Evolutionary conservation across 2,888 invertebrate species (phyloP), one percentile per base, ranked within the genome.

Genomic region (Ellobium chinense): DNA sequence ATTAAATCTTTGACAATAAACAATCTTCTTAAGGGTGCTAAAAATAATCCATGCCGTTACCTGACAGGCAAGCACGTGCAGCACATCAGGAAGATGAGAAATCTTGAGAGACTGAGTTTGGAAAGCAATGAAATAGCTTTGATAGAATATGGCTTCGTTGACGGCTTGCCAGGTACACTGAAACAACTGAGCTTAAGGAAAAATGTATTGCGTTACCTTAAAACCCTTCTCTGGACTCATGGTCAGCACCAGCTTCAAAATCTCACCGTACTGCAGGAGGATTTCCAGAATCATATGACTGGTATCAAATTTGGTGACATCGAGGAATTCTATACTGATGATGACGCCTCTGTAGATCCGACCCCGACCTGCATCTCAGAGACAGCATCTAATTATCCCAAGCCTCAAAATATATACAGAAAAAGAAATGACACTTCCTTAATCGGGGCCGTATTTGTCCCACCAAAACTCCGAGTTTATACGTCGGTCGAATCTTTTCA

Each of bases 91-190:
- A 31, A 73, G 9, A 73, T 73, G 73, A 7, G 4, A 21, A 36
- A 37, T 31, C 34, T 73, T 5, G 2, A 60, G 31, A 27, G 37
- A 21, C 36, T 76, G 4, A 56, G 58, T n/a, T 36, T 76, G 56
- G 76, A 76, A 7, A 27, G 36, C 4, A 66, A 76, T 31, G 12
- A n/a, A 21, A 58, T 76, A 56, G 66, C 76, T 4, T 27, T 56
- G 1, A 27, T 76, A 2, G 21, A 36, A 0, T 37, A 58, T n/a
- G 56, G 27, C 27, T 76, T 76, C 56, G 14, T 66, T 9, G 1
- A 0, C 4, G 14, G 24, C 4, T 24, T 76, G 24, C 76, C 76
- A 1, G 4, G 12, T 2, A 34, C 68, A 0, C 31, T 76, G 14
- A 21, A 66, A 54, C 34, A 12, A n/a, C 7, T 76, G 1, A 76